Base-by-base conservation (phyloP, 2,113 vertebrate genomes). In the Cichladusa arquata region DNA sequence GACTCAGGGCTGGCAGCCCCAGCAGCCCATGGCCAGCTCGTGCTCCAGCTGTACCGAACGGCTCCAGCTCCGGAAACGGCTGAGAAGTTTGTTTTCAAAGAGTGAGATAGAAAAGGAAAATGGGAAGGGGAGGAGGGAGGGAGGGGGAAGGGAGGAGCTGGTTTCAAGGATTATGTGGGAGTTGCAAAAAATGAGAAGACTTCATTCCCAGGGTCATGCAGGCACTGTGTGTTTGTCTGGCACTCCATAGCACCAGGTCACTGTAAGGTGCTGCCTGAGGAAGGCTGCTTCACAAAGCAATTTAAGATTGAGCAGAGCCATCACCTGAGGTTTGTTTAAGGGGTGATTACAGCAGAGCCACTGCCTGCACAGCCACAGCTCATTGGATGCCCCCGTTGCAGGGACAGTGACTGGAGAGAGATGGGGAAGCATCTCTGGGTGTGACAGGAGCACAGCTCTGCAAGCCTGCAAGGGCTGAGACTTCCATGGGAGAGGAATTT, bases 51-150 rank as follows among this genome's bases (percentile, higher is more conserved):
- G 57, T 40, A 61, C 67, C 14, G 8, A 90, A 33, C 0, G 1
- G 28, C 71, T 93, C 65, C 57, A 64, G 88, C 58, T 90, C 77
- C 3, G 3, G 87, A 86, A 88, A 91, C 1, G 0, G 9, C 20
- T 56, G 62, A 62, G 82, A 51, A 61, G 73, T 73, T 95, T 83
- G 88, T 83, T 86, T 95, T 92, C 62, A 45, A 80, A 88, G 60
- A 67, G 44, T 5, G 20, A 38, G 16, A 80, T 2, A 80, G 58
- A 72, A 73, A 57, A 79, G 26, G 5, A 22, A 76, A 62, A 50
- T 25, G 28, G 12, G 42, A 61, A 76, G 17, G 9, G 33, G 20
- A 38, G 14, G 11, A 67, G 25, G 47, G 33, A 47, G 6, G 19
- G 1, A 77, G 45, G 22, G 16, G 3, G 4, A 60, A 36, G 13